A percentile compares a stretch with the other conserved stretches of the same genome.
Evolutionary conservation across 2,113 vertebrate species (phyloP).

Genomic region (Alosa alosa): DNA sequence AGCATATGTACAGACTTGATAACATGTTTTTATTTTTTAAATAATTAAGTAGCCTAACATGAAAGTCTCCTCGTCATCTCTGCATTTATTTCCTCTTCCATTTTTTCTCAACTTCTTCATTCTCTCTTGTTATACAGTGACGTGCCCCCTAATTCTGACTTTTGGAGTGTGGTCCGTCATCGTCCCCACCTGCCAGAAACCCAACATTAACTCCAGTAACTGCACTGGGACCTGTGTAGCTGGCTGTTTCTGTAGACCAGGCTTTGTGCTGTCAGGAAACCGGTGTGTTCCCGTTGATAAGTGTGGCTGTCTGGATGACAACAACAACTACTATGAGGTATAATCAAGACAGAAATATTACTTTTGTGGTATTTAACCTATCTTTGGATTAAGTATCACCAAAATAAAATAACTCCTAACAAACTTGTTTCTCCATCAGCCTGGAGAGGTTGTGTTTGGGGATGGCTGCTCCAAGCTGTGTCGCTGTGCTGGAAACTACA

Average conservation of each 20-base stretch:
- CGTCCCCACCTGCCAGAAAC: slow-evolving; percentile 64
- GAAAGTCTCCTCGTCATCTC: neutral
- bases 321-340: slow-evolving; percentile 77
- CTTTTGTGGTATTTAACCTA: neutral
- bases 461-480: slow-evolving; percentile 71
- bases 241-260: slow-evolving; percentile 78
- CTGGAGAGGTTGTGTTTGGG: slow-evolving; percentile 71
- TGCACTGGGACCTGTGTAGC: slow-evolving; percentile 66
- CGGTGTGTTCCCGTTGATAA: slow-evolving; percentile 69
- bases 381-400: neutral
- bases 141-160: slow-evolving; percentile 67
- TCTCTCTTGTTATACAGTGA: slow-evolving; percentile 45
- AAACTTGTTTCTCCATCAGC: slow-evolving; percentile 50
- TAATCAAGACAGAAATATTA: slow-evolving; percentile 26
- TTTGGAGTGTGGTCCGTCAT: slow-evolving; percentile 68
- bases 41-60: no score
- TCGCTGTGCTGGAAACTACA: slow-evolving; percentile 74
- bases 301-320: slow-evolving; percentile 72
- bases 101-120: neutral
- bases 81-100: neutral
- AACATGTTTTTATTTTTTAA: neutral
- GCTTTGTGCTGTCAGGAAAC: slow-evolving; percentile 68
- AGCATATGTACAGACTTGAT: no score
- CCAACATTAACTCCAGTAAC: slow-evolving; percentile 57
- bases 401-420: neutral